Evolutionary conservation across 2,888 invertebrate genomes (phyloP).

Genomic region (Drosophila maculinotata): DNA sequence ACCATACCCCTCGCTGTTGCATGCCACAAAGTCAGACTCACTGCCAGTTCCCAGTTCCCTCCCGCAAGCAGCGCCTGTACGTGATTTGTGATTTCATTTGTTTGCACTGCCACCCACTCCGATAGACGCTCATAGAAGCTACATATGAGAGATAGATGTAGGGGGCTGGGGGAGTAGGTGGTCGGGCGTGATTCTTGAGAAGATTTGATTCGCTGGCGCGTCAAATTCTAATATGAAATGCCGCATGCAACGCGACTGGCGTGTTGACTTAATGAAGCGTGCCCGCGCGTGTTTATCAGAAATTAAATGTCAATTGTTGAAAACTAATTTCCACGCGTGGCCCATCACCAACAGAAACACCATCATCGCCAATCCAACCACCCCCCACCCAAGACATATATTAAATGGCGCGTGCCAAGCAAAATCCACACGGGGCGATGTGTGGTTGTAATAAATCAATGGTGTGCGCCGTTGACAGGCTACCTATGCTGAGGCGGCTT

Average conservation of each 20-base stretch:
- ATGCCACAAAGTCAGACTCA: slow-evolving; percentile 28
- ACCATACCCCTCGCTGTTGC: slow-evolving; percentile 4
- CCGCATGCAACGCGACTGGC: slow-evolving; percentile 70
- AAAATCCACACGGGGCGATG: slow-evolving; percentile 22
- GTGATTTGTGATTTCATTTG: slow-evolving; percentile 73
- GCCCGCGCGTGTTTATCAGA: slow-evolving; percentile 79
- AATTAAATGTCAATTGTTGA: slow-evolving; percentile 82
- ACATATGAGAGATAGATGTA: slow-evolving; percentile 13
- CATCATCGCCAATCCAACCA: not conserved
- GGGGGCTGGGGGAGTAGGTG: not conserved
- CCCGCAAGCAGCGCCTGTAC: slow-evolving; percentile 47
- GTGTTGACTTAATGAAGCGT: slow-evolving; percentile 82
- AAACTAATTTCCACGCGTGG: slow-evolving; percentile 70
- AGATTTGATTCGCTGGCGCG: slow-evolving; percentile 38
- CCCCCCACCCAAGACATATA: slow-evolving; percentile 13
- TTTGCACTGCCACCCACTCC: slow-evolving; percentile 45
- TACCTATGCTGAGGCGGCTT: slow-evolving; percentile 50
- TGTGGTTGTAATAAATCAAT: slow-evolving; percentile 64
- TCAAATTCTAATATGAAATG: slow-evolving; percentile 73
- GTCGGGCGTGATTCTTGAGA: slow-evolving; percentile 22
- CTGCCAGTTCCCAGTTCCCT: slow-evolving; percentile 12
- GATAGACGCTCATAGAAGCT: not conserved
- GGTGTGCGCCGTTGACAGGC: slow-evolving; percentile 64
- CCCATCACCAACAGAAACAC: not conserved
- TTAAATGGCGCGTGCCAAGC: slow-evolving; percentile 73